Base-by-base conservation (phyloP, 1,140 invertebrate genomes). In the Cyrtorhinus lividipennis region DNA sequence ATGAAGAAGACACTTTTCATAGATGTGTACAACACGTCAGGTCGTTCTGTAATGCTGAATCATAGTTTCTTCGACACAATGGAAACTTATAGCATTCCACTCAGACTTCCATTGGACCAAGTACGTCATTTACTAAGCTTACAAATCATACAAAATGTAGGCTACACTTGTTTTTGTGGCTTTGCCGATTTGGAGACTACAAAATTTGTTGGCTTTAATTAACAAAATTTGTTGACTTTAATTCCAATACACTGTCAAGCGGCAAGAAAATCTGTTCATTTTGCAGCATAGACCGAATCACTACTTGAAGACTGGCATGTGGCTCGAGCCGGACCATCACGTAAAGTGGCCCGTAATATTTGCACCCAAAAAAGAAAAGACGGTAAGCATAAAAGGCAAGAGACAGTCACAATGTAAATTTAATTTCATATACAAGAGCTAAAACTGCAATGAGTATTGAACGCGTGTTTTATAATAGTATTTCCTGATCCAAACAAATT, bases 1-100 rank as follows among this genome's bases (percentile, higher is more conserved):
- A 13, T 30, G 2, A 59, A 59, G 23, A 26, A 30, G 24, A 25
- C 10, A 12, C 15, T 59, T 18, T 27, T 18, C 15, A 27, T 59
- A 18, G 15, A 59, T 13, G 27, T 59, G 12, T 30, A 30, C 58
- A 59, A 59, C 25, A 59, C 58, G 8, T 59, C 58, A n/a, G 58
- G 58, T 13, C 27, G n/a, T 30, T 18, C 24, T 2, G 24, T 59
- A 15, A 2, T 59, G 24, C 26, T 59, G 1, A 59, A 59, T n/a
- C 58, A 30, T 23, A 59, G 58, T 26, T 30, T 30, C 8, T 59
- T 59, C 27, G 24, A 59, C 24, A n/a, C 58, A 5, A 24, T n/a
- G n/a, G 58, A 59, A 53, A 53, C 48, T 5, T 53, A 15, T 20
- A 15, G 5, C 18, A 53, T 53, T 53, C 48, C 48, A 5, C 20